Evolutionary conservation across 2,888 invertebrate species (phyloP).

Genomic region (Sepioteuthis lessoniana): DNA sequence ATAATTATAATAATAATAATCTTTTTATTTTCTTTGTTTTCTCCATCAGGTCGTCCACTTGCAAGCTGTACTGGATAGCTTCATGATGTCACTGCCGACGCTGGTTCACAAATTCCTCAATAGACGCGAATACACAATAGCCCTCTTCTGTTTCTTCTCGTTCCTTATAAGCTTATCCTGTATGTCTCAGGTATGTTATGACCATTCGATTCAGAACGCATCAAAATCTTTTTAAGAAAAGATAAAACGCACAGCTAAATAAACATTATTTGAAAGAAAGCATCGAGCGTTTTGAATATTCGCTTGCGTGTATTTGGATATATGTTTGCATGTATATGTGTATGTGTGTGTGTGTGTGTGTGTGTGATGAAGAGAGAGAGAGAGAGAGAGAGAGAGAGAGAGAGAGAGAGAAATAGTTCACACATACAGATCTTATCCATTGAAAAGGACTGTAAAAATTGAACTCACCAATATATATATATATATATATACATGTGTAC

Average conservation of each 20-base stretch:
- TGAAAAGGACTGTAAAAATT: no score
- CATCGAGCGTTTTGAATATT: no score
- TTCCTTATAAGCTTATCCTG: conserved; percentile 65
- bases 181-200: conserved; percentile 63
- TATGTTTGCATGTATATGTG: neutral
- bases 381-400: no score
- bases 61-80: conserved; percentile 66
- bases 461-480: no score
- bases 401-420: no score
- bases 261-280: neutral
- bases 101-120: conserved; percentile 64
- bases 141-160: conserved; percentile 63
- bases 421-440: no score
- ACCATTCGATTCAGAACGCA: neutral
- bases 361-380: no score
- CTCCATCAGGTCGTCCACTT: conserved; percentile 61
- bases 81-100: conserved; percentile 64
- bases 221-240: neutral
- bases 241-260: neutral
- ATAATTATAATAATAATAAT: neutral
- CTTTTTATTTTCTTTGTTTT: conserved; percentile 36
- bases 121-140: conserved; percentile 62
- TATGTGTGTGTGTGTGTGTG: no score
- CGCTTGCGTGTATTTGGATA: neutral
- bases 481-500: neutral